Conservation (phyloP, 2,888 invertebrate genomes). For the Leptothorax acervorum region DNA sequence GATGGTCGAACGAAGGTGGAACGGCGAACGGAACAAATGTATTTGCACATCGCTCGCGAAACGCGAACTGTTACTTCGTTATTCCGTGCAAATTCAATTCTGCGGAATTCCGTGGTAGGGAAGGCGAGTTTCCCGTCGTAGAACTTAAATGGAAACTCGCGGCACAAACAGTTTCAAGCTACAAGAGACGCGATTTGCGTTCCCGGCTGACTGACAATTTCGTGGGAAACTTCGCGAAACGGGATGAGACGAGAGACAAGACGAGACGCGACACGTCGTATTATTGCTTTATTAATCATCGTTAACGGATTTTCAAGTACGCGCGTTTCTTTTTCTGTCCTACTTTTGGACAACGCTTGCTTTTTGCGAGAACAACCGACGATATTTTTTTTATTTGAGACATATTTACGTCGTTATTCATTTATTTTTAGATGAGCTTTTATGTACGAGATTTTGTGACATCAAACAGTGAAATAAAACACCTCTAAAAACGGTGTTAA, state of each 20-base stretch:
- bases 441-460: slow-evolving; percentile 3
- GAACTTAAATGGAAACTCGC: slow-evolving; percentile 47
- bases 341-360: neutral
- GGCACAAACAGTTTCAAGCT: slow-evolving; percentile 35
- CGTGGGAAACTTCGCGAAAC: neutral
- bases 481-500: neutral
- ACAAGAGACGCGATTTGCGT: slow-evolving; percentile 22
- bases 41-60: slow-evolving; percentile 47
- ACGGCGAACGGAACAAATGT: slow-evolving; percentile 31
- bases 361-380: neutral
- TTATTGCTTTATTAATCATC: slow-evolving; percentile 30
- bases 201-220: slow-evolving; percentile 36
- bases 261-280: neutral
- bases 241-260: neutral
- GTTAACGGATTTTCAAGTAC: neutral
- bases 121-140: slow-evolving; percentile 1
- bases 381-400: slow-evolving; percentile 5
- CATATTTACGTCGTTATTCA: neutral
- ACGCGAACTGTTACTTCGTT: slow-evolving; percentile 47
- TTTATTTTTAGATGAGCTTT: slow-evolving; percentile 13
- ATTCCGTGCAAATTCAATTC: slow-evolving; percentile 43
- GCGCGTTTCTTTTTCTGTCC: neutral
- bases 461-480: slow-evolving; percentile 15
- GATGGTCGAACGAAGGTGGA: neutral
- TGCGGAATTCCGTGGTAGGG: slow-evolving; percentile 20